Percentiles rank a stretch among this genome's conserved stretches.
Evolutionary conservation across 2,113 vertebrate species (phyloP).

Genomic region (Misgurnus anguillicaudatus): DNA sequence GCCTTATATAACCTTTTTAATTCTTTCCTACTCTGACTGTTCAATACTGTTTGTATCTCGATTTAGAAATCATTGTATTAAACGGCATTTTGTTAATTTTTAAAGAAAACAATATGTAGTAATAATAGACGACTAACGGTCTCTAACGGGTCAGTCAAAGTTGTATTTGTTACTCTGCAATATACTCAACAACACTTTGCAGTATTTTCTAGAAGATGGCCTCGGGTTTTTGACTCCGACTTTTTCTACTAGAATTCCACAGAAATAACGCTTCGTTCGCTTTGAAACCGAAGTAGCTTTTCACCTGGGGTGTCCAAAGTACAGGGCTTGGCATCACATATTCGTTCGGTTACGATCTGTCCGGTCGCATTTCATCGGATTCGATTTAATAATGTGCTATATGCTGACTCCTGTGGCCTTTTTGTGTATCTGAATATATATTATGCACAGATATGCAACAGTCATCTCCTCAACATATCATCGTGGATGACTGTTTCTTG

Average conservation of each 20-base stretch:
- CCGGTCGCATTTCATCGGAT: not conserved
- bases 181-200: slow-evolving; percentile 70
- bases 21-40: slow-evolving; percentile 79
- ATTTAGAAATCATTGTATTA: slow-evolving; percentile 64
- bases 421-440: slow-evolving; percentile 68
- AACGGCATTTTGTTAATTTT: slow-evolving; percentile 57
- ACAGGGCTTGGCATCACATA: slow-evolving; percentile 36
- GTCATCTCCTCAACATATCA: slow-evolving; percentile 65
- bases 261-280: slow-evolving; percentile 56
- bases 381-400: slow-evolving; percentile 61
- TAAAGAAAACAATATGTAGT: slow-evolving; percentile 65
- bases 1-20: slow-evolving; percentile 80
- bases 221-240: slow-evolving; percentile 67
- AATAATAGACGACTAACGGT: slow-evolving; percentile 63
- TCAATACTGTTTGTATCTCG: slow-evolving; percentile 78
- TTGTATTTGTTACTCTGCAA: slow-evolving; percentile 79
- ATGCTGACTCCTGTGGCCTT: slow-evolving; percentile 82
- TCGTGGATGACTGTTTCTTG: slow-evolving; percentile 60
- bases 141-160: slow-evolving; percentile 68
- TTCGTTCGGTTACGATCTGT: not conserved
- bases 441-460: slow-evolving; percentile 77
- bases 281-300: slow-evolving; percentile 65
- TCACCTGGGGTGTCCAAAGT: slow-evolving; percentile 63
- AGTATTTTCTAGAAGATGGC: slow-evolving; percentile 71
- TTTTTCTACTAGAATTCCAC: slow-evolving; percentile 73